Evolutionary conservation across 2,113 vertebrate genomes (phyloP).

Genomic region (Lonchura striata): DNA sequence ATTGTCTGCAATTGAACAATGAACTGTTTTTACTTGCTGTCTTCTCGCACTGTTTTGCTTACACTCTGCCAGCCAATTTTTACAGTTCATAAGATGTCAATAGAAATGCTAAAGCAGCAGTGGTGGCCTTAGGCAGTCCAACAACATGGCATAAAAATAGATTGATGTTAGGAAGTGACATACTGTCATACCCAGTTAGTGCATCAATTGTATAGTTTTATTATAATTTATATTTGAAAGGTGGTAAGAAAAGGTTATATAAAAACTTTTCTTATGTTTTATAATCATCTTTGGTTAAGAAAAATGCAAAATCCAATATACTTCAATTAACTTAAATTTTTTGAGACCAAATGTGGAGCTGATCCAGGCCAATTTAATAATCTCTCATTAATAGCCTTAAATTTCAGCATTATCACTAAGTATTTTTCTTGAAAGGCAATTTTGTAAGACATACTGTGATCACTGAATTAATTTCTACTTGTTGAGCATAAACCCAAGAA

Average conservation of each 20-base stretch:
- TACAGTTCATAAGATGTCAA: conserved; percentile 46
- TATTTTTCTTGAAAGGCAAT: neutral
- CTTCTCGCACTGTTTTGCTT: conserved; percentile 29
- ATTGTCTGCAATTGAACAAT: conserved; percentile 15
- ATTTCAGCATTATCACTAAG: neutral
- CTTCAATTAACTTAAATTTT: neutral
- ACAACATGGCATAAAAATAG: conserved; percentile 14
- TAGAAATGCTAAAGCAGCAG: conserved; percentile 53
- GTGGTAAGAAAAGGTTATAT: neutral
- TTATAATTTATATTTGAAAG: neutral
- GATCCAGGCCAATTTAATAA: neutral
- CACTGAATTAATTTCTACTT: neutral
- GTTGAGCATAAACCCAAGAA: neutral
- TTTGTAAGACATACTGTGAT: neutral
- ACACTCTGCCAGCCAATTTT: conserved; percentile 43
- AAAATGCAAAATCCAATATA: neutral
- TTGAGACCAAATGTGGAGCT: neutral
- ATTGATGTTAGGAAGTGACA: conserved; percentile 4
- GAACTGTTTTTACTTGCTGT: neutral
- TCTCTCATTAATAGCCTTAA: neutral
- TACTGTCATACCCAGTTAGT: conserved; percentile 1
- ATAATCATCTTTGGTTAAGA: neutral
- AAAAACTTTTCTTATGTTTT: neutral
- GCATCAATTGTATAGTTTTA: neutral
- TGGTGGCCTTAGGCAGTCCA: neutral